Evolutionary conservation across 2,888 invertebrate genomes (phyloP), one percentile per base, ranked within the genome.

Genomic region (Thereva unica): DNA sequence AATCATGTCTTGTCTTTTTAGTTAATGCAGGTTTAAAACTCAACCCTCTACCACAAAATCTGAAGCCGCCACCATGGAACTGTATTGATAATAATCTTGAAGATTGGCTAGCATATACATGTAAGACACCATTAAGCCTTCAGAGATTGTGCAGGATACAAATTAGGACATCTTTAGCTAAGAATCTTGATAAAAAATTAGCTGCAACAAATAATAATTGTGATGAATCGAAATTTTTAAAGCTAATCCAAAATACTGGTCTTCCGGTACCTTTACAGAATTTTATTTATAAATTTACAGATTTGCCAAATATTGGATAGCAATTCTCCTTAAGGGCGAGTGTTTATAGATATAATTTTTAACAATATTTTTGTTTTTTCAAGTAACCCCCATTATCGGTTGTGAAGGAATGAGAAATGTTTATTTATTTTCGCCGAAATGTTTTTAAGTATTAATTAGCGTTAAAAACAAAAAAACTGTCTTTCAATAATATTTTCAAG

Each of bases 221-320:
- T 65, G 23, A 23, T 41, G 75, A 76, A 52, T 79, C 80, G 4
- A 75, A 75, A 35, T 61, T 80, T 55, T 71, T 72, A n/a, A 71
- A 71, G 59, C 74, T 80, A 35, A 75, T 79, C 6, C 74, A 74
- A 52, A 73, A 75, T 67, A 74, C 78, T 38, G 76, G 72, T 59
- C 73, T 80, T 64, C 80, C 80, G 8, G 70, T 67, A 42, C 72
- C 73, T 2, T 66, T 80, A 38, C 76, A 79, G 66, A 71, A 70
- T 66, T 80, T 75, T 71, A 71, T 80, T 8, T 72, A 72, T 70
- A 75, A 79, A 9, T 80, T 78, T 67, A 71, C 75, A 55, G 80
- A 80, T 70, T 70, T 79, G 68, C 75, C 77, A 44, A 40, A 63
- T 42, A 67, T 67, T 56, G 63, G 63, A 67, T 64, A 38, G 41